Evolutionary conservation across 2,113 vertebrate species (phyloP).

Genomic region (Oncorhynchus gorbuscha): DNA sequence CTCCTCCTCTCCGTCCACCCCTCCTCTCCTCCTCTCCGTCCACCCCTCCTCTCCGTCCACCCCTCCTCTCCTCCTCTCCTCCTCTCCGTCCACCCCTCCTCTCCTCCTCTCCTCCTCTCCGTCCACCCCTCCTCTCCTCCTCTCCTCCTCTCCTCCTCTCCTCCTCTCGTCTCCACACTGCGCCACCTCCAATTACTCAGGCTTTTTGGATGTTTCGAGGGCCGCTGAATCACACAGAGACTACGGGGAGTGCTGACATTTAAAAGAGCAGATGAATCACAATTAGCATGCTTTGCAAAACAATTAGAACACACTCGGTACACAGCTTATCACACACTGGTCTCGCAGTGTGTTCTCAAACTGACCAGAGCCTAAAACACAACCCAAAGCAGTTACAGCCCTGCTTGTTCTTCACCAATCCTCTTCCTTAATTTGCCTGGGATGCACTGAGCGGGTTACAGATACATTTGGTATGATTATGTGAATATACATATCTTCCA

Average conservation of each 20-base stretch:
- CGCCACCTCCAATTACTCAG: conserved; percentile 24
- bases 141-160: no score
- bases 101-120: no score
- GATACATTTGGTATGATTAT: no score
- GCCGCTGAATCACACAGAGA: conserved; percentile 51
- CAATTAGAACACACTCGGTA: conserved; percentile 52
- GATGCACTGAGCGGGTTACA: no score
- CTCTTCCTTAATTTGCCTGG: no score
- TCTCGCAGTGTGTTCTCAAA: conserved; percentile 39
- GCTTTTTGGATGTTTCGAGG: conserved; percentile 38
- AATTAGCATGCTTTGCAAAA: conserved; percentile 64
- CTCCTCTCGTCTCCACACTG: conserved; percentile 3
- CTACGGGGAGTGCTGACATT: conserved; percentile 60
- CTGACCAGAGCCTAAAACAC: background rate
- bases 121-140: background rate
- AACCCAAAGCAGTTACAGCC: no score
- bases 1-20: background rate
- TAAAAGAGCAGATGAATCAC: conserved; percentile 58
- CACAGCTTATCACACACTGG: conserved; percentile 45
- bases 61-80: no score
- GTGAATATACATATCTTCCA: no score
- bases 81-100: background rate
- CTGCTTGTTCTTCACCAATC: no score
- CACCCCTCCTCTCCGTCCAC: background rate
- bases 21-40: no score